These are phyloP conservation scores for Pemphredon lugubris DNA, from an alignment of 2,888 invertebrate genomes.

Conservation along the genomic window DNA sequence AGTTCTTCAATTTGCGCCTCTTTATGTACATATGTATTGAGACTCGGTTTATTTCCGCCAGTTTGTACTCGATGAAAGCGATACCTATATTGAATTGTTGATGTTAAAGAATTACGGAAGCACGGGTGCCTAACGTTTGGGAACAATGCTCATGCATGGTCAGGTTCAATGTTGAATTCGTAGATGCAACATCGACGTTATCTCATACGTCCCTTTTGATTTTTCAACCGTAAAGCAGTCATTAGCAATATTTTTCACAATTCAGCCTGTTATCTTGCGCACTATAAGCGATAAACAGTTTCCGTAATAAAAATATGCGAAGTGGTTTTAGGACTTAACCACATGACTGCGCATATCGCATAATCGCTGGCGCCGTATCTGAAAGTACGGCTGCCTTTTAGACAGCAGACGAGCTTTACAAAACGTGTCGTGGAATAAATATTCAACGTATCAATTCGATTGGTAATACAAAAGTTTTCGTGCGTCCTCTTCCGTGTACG, in stretches of 20 bases:
- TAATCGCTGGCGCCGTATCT: conserved; percentile 14
- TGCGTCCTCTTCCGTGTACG: conserved; percentile 10
- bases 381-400: conserved; percentile 27
- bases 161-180: conserved; percentile 6
- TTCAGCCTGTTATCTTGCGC: conserved; percentile 29
- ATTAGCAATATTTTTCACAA: conserved; percentile 17
- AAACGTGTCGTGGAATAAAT: conserved; percentile 23
- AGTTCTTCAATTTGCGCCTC: too few species aligned
- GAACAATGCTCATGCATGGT: conserved; percentile 1
- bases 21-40: not conserved
- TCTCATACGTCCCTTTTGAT: not conserved
- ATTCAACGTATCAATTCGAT: conserved; percentile 7
- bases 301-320: conserved; percentile 9
- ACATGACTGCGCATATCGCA: conserved; percentile 27
- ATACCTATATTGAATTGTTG: conserved; percentile 43
- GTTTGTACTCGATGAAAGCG: conserved; percentile 37
- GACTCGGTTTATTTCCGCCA: not conserved
- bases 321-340: conserved; percentile 18
- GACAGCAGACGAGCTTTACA: conserved; percentile 15
- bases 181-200: conserved; percentile 14
- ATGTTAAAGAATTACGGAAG: conserved; percentile 48
- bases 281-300: conserved; percentile 28
- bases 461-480: conserved; percentile 15
- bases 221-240: conserved; percentile 10
- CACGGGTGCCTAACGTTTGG: conserved; percentile 6